Conservation (phyloP, 2,888 invertebrate genomes). For the Chrysolina oricalcia region DNA sequence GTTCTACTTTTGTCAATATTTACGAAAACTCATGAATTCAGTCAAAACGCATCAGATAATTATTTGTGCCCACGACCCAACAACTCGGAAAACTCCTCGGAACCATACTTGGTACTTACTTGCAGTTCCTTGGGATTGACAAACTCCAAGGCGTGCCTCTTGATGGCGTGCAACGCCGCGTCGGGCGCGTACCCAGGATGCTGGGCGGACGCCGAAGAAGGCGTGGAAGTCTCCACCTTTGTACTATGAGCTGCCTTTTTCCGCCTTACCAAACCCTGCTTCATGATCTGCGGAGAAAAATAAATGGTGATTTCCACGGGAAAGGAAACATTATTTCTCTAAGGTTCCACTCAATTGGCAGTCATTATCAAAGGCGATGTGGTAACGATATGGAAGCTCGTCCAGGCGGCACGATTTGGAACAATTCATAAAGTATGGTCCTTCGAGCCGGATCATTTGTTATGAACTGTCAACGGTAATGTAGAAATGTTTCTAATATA, state of each 20-base stretch:
- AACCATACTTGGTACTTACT: conserved; percentile 72
- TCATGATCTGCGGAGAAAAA: conserved; percentile 70
- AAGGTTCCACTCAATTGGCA: no score
- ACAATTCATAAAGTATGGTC: no score
- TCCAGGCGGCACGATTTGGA: no score
- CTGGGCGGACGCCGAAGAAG: conserved; percentile 68
- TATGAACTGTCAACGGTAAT: no score
- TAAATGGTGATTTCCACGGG: background rate
- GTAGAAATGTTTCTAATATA: no score
- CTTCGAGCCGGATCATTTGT: no score
- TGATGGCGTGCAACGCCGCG: conserved; percentile 97
- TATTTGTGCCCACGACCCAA: background rate
- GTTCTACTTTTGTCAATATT: no score
- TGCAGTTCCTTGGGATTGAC: conserved; percentile 92
- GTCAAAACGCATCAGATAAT: background rate
- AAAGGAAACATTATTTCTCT: no score
- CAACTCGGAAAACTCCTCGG: background rate
- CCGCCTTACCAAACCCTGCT: conserved; percentile 79
- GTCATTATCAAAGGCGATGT: no score
- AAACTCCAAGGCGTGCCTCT: conserved; percentile 93
- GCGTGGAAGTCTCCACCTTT: conserved; percentile 74
- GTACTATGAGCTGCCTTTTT: conserved; percentile 76
- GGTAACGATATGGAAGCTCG: no score
- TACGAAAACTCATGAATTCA: background rate
- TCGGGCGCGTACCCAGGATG: conserved; percentile 94